Evolutionary conservation across 2,888 invertebrate species (phyloP).

Genomic region (Mimumesa dahlbomi): DNA sequence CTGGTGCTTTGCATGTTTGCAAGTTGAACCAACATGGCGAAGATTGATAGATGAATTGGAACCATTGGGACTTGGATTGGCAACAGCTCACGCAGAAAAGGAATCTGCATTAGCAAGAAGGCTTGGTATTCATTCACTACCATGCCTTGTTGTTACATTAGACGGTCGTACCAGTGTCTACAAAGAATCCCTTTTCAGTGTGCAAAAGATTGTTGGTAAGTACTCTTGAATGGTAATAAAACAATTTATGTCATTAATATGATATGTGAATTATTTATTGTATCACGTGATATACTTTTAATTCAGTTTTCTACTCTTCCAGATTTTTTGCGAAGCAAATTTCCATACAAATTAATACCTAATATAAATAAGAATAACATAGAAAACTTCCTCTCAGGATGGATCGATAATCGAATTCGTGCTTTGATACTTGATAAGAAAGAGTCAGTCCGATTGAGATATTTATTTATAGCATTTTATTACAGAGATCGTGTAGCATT

Average conservation of each 20-base stretch:
- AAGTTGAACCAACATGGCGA: constrained; percentile 92
- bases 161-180: constrained; percentile 93
- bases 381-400: constrained; percentile 91
- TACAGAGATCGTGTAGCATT: constrained; percentile 93
- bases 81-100: constrained; percentile 91
- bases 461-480: constrained; percentile 93
- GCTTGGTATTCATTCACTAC: constrained; percentile 90
- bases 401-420: constrained; percentile 95
- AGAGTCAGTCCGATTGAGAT: constrained; percentile 89
- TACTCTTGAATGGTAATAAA: constrained; percentile 34
- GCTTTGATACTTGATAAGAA: constrained; percentile 93
- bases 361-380: constrained; percentile 87
- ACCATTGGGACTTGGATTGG: constrained; percentile 90
- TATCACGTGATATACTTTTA: not conserved
- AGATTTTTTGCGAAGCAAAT: constrained; percentile 93
- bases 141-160: constrained; percentile 89
- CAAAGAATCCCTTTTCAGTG: constrained; percentile 89
- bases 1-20: constrained; percentile 96
- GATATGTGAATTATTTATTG: not conserved
- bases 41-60: constrained; percentile 92
- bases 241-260: not conserved
- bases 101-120: constrained; percentile 89
- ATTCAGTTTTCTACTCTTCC: constrained; percentile 37
- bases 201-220: constrained; percentile 90
- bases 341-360: constrained; percentile 90